Evolutionary conservation across 2,797 vertebrate species (phyloP).

Genomic region (Melanogrammus aeglefinus): DNA sequence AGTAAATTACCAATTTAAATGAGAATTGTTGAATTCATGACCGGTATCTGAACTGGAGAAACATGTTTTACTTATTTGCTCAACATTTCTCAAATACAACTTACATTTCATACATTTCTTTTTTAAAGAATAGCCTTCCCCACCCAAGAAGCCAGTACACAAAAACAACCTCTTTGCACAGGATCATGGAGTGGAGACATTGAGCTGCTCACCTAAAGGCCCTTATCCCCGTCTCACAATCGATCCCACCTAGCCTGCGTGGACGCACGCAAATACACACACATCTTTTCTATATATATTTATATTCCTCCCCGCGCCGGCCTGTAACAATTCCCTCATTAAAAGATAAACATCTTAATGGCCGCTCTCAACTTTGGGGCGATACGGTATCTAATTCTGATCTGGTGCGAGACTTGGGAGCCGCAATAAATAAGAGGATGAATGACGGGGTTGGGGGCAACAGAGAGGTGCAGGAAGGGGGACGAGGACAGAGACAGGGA

Average conservation of each 20-base stretch:
- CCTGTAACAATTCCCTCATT: slow-evolving; percentile 72
- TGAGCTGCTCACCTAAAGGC: slow-evolving; percentile 13
- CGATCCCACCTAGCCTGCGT: slow-evolving; percentile 18
- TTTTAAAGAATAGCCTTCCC: background rate
- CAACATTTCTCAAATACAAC: background rate
- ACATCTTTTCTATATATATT: slow-evolving; percentile 14
- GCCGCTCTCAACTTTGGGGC: slow-evolving; percentile 53
- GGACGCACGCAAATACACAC: slow-evolving; percentile 19
- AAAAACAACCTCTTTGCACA: slow-evolving; percentile 14
- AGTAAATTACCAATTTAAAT: background rate
- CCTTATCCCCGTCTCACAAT: slow-evolving; percentile 39
- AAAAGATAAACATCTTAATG: slow-evolving; percentile 61
- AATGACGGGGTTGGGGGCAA: slow-evolving; percentile 2
- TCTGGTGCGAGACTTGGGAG: slow-evolving; percentile 57
- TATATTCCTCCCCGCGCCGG: slow-evolving; percentile 24
- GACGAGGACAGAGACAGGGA: slow-evolving; percentile 35
- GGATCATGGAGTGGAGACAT: slow-evolving; percentile 11
- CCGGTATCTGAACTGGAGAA: background rate
- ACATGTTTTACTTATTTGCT: background rate
- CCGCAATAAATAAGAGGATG: slow-evolving; percentile 63
- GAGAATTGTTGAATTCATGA: background rate
- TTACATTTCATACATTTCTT: background rate
- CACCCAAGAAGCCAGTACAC: background rate
- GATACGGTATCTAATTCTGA: slow-evolving; percentile 57
- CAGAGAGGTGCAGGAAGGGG: slow-evolving; percentile 14